Percentiles rank a stretch among this genome's conserved stretches.
Evolutionary conservation across 1,140 invertebrate species (phyloP).

Genomic region (Sipha flava): DNA sequence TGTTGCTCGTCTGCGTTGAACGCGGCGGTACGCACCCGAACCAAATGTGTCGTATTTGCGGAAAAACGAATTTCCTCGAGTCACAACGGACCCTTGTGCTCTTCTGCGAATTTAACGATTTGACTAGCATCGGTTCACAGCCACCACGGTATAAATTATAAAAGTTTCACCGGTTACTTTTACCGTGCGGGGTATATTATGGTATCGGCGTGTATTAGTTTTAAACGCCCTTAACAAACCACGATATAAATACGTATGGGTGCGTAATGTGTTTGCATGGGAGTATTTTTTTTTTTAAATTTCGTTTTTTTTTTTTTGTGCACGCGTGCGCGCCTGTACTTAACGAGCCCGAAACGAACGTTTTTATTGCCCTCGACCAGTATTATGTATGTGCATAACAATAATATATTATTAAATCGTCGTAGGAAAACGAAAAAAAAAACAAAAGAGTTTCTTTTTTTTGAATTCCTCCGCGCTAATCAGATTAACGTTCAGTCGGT

Average conservation of each 20-base stretch:
- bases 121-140: not conserved
- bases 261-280: too few species aligned
- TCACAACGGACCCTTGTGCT: too few species aligned
- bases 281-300: not conserved
- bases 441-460: not conserved
- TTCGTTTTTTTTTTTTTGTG: not conserved
- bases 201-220: not conserved
- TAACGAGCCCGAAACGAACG: not conserved
- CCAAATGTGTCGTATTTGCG: too few species aligned
- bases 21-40: too few species aligned
- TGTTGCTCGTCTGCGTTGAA: too few species aligned
- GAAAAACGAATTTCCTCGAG: too few species aligned
- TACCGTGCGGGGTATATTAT: not conserved
- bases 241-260: too few species aligned
- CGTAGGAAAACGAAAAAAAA: not conserved
- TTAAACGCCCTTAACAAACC: not conserved
- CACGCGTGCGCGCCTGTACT: too few species aligned
- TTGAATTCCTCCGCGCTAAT: conserved; percentile 11
- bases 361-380: not conserved
- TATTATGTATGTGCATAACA: too few species aligned
- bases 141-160: not conserved
- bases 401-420: not conserved
- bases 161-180: not conserved
- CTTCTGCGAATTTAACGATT: too few species aligned
- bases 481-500: conserved; percentile 18